phyloP scores from a whole-genome alignment of 37 sponge, comb jelly and placozoan species.

The Mnemiopsis leidyi region DNA sequence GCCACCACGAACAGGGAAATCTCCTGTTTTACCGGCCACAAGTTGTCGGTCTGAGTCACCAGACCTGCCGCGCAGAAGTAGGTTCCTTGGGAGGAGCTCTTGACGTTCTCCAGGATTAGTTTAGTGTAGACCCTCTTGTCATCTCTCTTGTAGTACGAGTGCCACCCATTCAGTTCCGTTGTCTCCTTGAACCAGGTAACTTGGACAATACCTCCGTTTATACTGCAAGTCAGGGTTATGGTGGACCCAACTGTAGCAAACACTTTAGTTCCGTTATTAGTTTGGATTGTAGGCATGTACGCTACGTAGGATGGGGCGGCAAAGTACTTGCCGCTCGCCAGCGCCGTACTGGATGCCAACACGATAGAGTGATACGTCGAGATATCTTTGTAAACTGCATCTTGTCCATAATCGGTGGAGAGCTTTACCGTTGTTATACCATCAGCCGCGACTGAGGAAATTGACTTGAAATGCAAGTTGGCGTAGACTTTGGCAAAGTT shows the following conservation, averaged over 20 bases:
- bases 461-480: background rate
- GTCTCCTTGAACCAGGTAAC: constrained; percentile 24
- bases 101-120: background rate
- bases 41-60: background rate
- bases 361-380: background rate
- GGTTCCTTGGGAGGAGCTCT: background rate
- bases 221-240: background rate
- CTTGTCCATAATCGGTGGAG: background rate
- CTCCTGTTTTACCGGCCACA: constrained; percentile 28
- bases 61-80: constrained; percentile 14
- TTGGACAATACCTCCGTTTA: background rate
- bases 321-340: background rate
- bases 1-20: background rate
- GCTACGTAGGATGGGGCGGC: background rate
- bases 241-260: background rate
- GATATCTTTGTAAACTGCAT: background rate
- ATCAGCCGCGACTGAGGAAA: background rate
- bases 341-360: background rate
- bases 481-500: background rate
- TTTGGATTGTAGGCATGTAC: constrained; percentile 37
- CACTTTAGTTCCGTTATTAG: constrained; percentile 16
- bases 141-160: background rate
- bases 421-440: background rate
- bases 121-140: background rate
- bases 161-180: background rate